phyloP scores from a whole-genome alignment of 2,888 invertebrate species.

The Dicycla oo region DNA sequence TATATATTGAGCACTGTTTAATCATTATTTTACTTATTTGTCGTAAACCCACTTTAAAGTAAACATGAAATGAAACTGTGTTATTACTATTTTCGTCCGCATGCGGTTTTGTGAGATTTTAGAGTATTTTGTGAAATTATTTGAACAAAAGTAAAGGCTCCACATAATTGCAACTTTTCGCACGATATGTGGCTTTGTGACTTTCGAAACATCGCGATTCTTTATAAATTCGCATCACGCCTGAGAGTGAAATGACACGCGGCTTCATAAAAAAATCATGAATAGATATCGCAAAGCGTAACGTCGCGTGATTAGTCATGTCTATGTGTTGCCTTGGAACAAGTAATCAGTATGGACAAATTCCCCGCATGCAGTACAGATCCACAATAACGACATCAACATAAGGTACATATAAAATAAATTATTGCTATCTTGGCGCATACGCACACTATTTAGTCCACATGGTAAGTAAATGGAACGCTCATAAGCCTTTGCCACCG shows the following conservation, averaged over 20 bases:
- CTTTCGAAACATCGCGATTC: neutral
- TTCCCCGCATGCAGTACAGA: constrained; percentile 33
- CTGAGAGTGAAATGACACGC: neutral
- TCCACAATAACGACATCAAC: constrained; percentile 40
- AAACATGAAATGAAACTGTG: constrained; percentile 22
- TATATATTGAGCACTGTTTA: constrained; percentile 53
- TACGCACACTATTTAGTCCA: constrained; percentile 43
- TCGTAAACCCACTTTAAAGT: constrained; percentile 25
- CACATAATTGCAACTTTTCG: neutral
- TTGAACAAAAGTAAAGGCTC: neutral
- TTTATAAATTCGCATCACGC: neutral
- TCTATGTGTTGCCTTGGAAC: neutral
- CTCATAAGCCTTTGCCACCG: constrained; percentile 34
- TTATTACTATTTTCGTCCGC: constrained; percentile 22
- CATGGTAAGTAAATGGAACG: constrained; percentile 39
- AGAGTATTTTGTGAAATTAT: constrained; percentile 26
- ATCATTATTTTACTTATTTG: constrained; percentile 34
- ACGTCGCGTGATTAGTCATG: constrained; percentile 4
- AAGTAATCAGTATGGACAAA: neutral
- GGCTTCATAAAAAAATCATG: neutral
- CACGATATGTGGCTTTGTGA: neutral
- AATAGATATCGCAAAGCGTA: neutral
- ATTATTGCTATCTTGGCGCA: constrained; percentile 58
- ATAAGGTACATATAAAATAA: constrained; percentile 41
- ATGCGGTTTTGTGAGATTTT: constrained; percentile 21